Evolutionary conservation across 2,797 vertebrate genomes (phyloP).

Genomic region (Mallotus villosus): DNA sequence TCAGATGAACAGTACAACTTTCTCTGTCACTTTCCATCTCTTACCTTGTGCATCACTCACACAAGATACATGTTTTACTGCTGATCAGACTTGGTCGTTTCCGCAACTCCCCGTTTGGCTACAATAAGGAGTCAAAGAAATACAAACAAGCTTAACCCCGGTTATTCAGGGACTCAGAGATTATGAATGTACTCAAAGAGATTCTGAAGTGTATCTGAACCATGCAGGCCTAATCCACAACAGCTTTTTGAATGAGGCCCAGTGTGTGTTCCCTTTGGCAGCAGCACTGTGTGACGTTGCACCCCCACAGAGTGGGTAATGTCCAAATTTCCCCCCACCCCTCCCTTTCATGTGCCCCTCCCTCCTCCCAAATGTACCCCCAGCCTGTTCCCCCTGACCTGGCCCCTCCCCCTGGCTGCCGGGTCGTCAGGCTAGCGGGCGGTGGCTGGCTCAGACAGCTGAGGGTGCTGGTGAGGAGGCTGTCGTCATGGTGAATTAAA

Average conservation of each 20-base stretch:
- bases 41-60: neutral
- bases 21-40: neutral
- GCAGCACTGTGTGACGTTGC: constrained; percentile 41
- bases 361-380: constrained; percentile 30
- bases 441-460: constrained; percentile 23
- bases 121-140: constrained; percentile 1
- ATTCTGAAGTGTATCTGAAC: neutral
- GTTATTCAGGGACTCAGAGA: neutral
- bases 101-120: no score
- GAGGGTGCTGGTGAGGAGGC: constrained; percentile 56
- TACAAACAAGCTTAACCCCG: neutral
- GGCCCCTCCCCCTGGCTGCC: constrained; percentile 24
- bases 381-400: constrained; percentile 17
- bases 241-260: constrained; percentile 39
- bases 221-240: constrained; percentile 22
- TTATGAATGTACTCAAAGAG: neutral
- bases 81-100: neutral
- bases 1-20: constrained; percentile 20
- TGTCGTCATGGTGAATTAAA: constrained; percentile 70
- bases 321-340: constrained; percentile 50
- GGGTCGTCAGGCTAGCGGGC: constrained; percentile 38
- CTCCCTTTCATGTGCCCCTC: constrained; percentile 14
- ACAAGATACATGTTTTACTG: neutral
- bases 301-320: constrained; percentile 47
- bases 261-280: constrained; percentile 44